phyloP scores from a whole-genome alignment of 2,113 vertebrate genomes.

The Odontesthes bonariensis region DNA sequence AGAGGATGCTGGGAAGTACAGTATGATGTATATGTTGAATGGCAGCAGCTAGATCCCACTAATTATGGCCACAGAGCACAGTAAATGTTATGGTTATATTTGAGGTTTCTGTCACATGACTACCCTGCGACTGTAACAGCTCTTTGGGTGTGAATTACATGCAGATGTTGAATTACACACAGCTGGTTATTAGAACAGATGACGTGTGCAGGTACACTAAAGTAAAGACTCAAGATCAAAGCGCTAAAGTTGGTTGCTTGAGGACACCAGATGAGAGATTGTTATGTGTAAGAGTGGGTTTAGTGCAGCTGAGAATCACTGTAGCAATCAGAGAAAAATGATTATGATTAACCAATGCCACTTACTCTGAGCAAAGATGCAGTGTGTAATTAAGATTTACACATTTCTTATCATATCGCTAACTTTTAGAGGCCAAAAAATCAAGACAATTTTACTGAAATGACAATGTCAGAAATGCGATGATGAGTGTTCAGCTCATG shows the following conservation, averaged over 20 bases:
- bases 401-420: background rate
- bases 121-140: background rate
- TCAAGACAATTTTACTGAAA: background rate
- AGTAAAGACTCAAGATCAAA: background rate
- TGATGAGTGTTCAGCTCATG: background rate
- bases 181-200: background rate
- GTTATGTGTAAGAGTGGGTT: background rate
- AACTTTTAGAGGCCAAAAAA: background rate
- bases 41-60: slow-evolving; percentile 45
- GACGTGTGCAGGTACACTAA: background rate
- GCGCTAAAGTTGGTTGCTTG: background rate
- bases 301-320: background rate
- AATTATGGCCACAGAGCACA: slow-evolving; percentile 39
- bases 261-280: background rate
- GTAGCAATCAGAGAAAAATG: no score
- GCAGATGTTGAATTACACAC: background rate
- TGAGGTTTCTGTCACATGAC: background rate
- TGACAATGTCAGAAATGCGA: background rate
- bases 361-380: background rate
- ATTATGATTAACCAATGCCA: background rate
- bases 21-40: slow-evolving; percentile 54
- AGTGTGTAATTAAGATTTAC: no score
- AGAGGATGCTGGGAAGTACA: slow-evolving; percentile 32
- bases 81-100: background rate
- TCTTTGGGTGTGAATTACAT: background rate